Conservation (phyloP, 2,797 vertebrate genomes). For the Euthynnus affinis region DNA sequence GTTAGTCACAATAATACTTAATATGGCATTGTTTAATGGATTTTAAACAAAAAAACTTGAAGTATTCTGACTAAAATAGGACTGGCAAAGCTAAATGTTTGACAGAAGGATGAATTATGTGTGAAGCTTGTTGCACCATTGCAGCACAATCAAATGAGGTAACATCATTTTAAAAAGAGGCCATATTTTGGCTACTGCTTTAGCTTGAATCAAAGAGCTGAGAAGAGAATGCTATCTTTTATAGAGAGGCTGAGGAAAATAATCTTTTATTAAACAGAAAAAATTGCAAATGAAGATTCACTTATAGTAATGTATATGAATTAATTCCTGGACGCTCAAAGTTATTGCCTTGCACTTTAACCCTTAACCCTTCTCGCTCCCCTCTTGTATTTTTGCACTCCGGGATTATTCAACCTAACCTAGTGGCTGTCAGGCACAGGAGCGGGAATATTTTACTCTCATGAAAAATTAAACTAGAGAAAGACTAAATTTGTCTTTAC, state of each 20-base stretch:
- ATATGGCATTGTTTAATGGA: slow-evolving; percentile 66
- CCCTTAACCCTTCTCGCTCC: slow-evolving; percentile 71
- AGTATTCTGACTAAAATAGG: slow-evolving; percentile 66
- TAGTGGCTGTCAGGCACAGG: slow-evolving; percentile 63
- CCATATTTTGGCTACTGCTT: slow-evolving; percentile 70
- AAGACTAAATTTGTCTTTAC: slow-evolving; percentile 57
- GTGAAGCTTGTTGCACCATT: slow-evolving; percentile 80
- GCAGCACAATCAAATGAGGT: slow-evolving; percentile 85
- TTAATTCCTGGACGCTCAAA: slow-evolving; percentile 81
- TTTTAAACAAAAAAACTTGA: slow-evolving; percentile 64
- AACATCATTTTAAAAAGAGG: slow-evolving; percentile 69
- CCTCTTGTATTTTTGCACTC: slow-evolving; percentile 86
- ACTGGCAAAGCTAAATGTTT: slow-evolving; percentile 65
- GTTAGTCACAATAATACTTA: slow-evolving; percentile 50
- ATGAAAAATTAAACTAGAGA: slow-evolving; percentile 57
- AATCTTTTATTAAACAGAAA: slow-evolving; percentile 78
- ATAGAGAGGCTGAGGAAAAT: slow-evolving; percentile 75
- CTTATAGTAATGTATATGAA: slow-evolving; percentile 77
- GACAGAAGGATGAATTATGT: slow-evolving; percentile 64
- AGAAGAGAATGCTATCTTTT: slow-evolving; percentile 79
- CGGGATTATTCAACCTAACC: slow-evolving; percentile 75
- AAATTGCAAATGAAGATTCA: slow-evolving; percentile 76
- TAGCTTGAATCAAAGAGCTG: slow-evolving; percentile 77
- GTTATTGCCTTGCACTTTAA: slow-evolving; percentile 88
- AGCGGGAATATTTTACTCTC: slow-evolving; percentile 65